phyloP scores from a whole-genome alignment of 2,113 vertebrate genomes.

The Entosphenus tridentatus region DNA sequence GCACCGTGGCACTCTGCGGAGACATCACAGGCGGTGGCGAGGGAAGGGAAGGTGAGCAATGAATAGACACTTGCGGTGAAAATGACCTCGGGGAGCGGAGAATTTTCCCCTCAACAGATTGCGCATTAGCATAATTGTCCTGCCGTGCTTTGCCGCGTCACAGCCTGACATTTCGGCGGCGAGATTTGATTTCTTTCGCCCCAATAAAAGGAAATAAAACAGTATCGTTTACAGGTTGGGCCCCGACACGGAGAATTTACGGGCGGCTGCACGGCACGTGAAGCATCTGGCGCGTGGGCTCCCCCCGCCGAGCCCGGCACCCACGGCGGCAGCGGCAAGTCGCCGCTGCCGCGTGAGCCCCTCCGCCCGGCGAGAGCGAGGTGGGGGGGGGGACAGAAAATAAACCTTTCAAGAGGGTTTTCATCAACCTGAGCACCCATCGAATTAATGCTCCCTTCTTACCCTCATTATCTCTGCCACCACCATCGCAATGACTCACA shows the following conservation, averaged over 20 bases:
- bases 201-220: conserved; percentile 4
- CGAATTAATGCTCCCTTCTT: too few species aligned
- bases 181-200: conserved; percentile 6
- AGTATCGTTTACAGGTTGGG: conserved; percentile 6
- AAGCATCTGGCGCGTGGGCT: too few species aligned
- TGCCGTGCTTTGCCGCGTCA: conserved; percentile 5
- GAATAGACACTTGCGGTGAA: conserved; percentile 6
- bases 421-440: too few species aligned
- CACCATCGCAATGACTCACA: too few species aligned
- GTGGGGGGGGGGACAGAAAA: too few species aligned
- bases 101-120: conserved; percentile 6
- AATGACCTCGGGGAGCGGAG: conserved; percentile 4
- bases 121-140: conserved; percentile 6
- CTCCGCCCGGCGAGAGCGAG: too few species aligned
- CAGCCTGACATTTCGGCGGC: conserved; percentile 5
- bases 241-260: conserved; percentile 1
- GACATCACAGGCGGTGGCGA: not conserved
- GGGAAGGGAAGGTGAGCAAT: conserved; percentile 1
- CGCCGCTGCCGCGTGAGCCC: too few species aligned
- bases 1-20: not conserved
- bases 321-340: too few species aligned
- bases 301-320: too few species aligned
- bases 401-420: too few species aligned
- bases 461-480: too few species aligned
- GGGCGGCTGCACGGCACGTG: not conserved